Percentiles rank a stretch among this genome's conserved stretches.
phyloP scores from a whole-genome alignment of 1,140 invertebrate species.

The Leguminivora glycinivorella region DNA sequence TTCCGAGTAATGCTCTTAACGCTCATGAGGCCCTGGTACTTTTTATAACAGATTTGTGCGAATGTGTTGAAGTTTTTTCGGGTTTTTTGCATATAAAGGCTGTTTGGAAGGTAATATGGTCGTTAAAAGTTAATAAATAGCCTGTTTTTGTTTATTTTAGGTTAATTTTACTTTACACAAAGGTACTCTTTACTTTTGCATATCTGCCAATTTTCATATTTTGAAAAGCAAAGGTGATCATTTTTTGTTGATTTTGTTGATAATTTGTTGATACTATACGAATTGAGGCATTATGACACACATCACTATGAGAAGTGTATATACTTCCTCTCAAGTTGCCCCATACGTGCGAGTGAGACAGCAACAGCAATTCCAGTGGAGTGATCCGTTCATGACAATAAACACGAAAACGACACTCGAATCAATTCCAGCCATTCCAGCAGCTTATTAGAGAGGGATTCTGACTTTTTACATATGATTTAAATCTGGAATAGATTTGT shows the following conservation, averaged over 20 bases:
- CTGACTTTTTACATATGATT: too few relatives aligned
- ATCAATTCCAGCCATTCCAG: neutral
- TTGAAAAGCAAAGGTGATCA: too few relatives aligned
- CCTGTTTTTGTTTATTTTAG: neutral
- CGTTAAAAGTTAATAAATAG: conserved; percentile 8
- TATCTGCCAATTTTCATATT: too few relatives aligned
- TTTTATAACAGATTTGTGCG: conserved; percentile 5
- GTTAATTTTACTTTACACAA: neutral
- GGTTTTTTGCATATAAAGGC: neutral
- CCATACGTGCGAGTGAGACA: neutral
- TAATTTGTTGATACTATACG: too few relatives aligned
- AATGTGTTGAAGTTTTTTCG: conserved; percentile 21
- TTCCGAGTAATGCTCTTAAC: neutral
- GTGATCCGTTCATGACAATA: neutral
- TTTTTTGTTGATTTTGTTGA: too few relatives aligned
- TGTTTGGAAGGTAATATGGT: neutral
- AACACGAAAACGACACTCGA: neutral
- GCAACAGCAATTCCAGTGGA: neutral
- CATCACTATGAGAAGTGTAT: too few relatives aligned
- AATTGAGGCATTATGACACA: too few relatives aligned
- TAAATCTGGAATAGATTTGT: too few relatives aligned
- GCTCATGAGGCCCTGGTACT: conserved; percentile 16
- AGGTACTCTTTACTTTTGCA: neutral
- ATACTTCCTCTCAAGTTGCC: too few relatives aligned
- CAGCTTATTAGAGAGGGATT: neutral